Evolutionary conservation across 2,797 vertebrate species (phyloP), one percentile per base, ranked within the genome.

Genomic region (Urophycis tenuis): DNA sequence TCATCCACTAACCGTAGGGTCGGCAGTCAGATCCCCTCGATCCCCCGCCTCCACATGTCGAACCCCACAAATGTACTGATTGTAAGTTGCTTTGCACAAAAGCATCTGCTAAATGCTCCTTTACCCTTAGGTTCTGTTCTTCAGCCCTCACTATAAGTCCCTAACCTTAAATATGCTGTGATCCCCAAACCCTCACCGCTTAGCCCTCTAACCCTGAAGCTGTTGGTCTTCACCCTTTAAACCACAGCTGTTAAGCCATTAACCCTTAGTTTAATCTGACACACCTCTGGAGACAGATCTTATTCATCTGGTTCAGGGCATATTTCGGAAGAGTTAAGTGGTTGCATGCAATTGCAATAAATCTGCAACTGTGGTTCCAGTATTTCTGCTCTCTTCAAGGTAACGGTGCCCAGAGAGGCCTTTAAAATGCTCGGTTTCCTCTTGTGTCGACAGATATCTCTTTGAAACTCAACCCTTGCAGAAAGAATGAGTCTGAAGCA

Each of bases 391-490:
- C 10, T n/a, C 1, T 64, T 64, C 7, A 22, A 3, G 5, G n/a
- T 25, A 7, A 11, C 25, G 36, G 12, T 10, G n/a, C 22, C 60
- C 41, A 6, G 8, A 29, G 60, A 67, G 60, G 29, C 10, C 8
- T 11, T 25, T n/a, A 11, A 67, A 12, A 39, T 3, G 36, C 36
- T 12, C 3, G 10, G n/a, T 25, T 15, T 67, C 81, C 76, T 83
- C 8, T 53, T 81, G 72, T 72, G 67, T 75, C 75, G 75, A 72
- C 77, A 30, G 74, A 79, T 78, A 70, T 83, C 73, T 73, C 86
- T 89, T 88, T 91, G 85, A 87, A 87, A 89, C 79, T 4, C 25
- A 82, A 87, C 84, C 78, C 76, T 67, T 67, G 39, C 75, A 76
- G 72, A 82, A 75, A 82, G 81, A 85, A n/a, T 5, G n/a, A 67